These are phyloP conservation scores for Orthonyx spaldingii DNA, from an alignment of 2,113 vertebrate species.

Conservation along the genomic window DNA sequence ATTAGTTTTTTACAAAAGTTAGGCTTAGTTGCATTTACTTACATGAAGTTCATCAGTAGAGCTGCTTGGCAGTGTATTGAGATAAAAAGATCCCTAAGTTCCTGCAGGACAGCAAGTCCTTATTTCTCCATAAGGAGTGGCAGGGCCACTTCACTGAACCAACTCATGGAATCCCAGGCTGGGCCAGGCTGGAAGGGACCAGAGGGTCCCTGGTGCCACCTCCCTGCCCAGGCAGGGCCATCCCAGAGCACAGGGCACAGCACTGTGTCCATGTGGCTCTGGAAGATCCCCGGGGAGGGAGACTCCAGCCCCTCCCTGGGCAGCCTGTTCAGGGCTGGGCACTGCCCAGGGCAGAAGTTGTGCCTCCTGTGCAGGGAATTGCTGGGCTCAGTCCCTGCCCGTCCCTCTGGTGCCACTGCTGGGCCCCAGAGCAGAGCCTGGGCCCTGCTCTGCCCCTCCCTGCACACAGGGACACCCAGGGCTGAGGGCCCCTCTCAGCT, in stretches of 20 bases:
- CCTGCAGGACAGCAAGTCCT: neutral
- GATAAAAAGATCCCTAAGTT: neutral
- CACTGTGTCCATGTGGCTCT: neutral
- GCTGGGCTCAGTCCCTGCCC: neutral
- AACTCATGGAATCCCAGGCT: neutral
- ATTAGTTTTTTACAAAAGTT: neutral
- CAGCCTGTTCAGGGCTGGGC: neutral
- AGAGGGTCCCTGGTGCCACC: neutral
- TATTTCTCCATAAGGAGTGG: neutral
- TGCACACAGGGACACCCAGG: neutral
- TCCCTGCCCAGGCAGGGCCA: neutral
- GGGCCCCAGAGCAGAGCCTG: neutral
- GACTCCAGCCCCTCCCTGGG: neutral
- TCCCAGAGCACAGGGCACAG: neutral
- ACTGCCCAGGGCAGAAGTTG: neutral
- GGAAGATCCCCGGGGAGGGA: neutral
- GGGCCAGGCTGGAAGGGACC: neutral
- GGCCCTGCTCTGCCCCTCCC: neutral
- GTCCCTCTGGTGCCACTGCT: neutral
- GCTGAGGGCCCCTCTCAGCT: neutral
- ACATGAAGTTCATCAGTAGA: neutral
- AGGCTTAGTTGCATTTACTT: neutral
- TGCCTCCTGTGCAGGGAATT: neutral
- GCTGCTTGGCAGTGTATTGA: neutral
- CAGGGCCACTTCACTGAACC: neutral